Base-by-base conservation (phyloP, 2,888 invertebrate species). In the Eremobia ochroleuca region DNA sequence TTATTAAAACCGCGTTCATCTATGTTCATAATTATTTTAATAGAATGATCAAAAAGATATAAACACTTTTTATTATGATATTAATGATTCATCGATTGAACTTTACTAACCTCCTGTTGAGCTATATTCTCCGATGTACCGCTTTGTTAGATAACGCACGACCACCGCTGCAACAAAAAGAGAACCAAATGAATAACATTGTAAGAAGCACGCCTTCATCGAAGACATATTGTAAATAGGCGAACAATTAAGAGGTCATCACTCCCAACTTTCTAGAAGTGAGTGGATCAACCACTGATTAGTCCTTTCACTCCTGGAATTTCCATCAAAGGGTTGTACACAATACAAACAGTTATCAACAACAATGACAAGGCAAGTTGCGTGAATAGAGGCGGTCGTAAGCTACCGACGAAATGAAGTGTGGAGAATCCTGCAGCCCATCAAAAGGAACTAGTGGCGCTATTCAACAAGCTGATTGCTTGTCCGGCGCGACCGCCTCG, bases 51-150 rank as follows among this genome's bases (percentile, higher is more conserved):
- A 52, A 55, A 70, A 69, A 75, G 46, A 70, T 40, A 73, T 82
- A 59, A 82, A 67, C n/a, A 72, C n/a, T 76, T 76, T 77, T 86
- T 82, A 66, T 64, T 59, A 65, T 72, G 72, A 86, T 75, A 72
- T 69, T 69, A 83, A 88, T 78, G 58, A 83, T 79, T 85, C 65
- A 83, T 77, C 67, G 62, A 66, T 58, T 87, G 88, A 86, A 82
- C 82, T 87, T 81, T 82, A 97, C 98, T 97, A 94, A 98, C 98
- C 98, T 94, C 98, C 98, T 89, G 98, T 98, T 82, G 98, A 98
- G 95, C 98, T 98, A 97, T 98, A 98, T 97, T 98, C 98, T 88
- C 98, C 98, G 92, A 98, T 98, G 94, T 98, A 98, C 90, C 98
- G 97, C 95, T 98, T 98, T 84, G 98, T 98, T 91, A 98, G 97